These are phyloP conservation scores for Glaucidium brasilianum DNA, from an alignment of 2,113 vertebrate genomes.

Conservation along the genomic window DNA sequence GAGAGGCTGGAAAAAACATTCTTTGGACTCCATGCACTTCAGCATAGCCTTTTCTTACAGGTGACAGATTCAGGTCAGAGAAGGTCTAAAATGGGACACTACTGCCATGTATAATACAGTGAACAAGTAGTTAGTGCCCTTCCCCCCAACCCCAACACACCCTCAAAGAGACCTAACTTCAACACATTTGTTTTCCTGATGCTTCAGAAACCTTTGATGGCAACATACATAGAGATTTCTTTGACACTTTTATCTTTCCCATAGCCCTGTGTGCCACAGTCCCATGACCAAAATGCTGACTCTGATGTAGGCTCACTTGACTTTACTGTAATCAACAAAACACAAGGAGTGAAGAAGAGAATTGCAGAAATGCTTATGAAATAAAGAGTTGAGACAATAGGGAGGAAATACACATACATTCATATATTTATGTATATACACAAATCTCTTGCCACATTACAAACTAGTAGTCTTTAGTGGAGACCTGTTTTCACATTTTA, in stretches of 20 bases:
- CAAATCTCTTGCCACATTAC: background rate
- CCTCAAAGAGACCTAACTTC: background rate
- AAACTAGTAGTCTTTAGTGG: background rate
- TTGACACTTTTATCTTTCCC: background rate
- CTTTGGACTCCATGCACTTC: background rate
- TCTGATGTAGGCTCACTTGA: background rate
- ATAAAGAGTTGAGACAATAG: background rate
- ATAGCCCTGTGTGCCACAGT: background rate
- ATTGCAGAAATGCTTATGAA: background rate
- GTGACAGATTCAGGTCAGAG: slow-evolving; percentile 50
- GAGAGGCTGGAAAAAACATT: background rate
- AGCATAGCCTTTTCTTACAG: background rate
- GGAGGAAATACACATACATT: background rate
- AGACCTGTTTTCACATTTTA: background rate
- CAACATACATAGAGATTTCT: background rate
- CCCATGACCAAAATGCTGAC: background rate
- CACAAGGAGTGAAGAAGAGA: background rate
- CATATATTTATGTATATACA: background rate
- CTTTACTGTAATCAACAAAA: background rate
- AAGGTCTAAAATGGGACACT: slow-evolving; percentile 24
- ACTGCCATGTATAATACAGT: background rate
- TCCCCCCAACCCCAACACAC: background rate
- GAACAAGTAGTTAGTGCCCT: background rate
- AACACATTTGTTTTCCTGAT: background rate
- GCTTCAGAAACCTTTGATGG: background rate